phyloP scores from a whole-genome alignment of 2,888 invertebrate genomes.

The Caenorhabditis virilis region DNA sequence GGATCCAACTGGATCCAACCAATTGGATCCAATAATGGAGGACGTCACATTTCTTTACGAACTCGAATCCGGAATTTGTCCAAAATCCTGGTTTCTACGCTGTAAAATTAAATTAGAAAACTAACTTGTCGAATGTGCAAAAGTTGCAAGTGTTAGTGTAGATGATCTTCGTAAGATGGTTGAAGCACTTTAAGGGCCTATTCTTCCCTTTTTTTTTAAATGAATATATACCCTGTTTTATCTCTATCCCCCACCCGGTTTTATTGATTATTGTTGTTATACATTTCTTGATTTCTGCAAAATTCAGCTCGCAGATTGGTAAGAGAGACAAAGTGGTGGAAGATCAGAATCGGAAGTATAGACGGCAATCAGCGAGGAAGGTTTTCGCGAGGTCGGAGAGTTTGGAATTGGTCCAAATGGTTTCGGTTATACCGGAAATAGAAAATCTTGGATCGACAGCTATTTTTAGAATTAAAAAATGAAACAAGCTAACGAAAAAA shows the following conservation, averaged over 20 bases:
- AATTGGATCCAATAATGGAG: conserved; percentile 83
- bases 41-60: conserved; percentile 95
- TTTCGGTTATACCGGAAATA: conserved; percentile 24
- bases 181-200: conserved; percentile 29
- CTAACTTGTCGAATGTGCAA: conserved; percentile 33
- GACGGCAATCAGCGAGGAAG: conserved; percentile 31
- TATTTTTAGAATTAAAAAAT: too few relatives aligned
- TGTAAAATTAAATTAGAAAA: too few relatives aligned
- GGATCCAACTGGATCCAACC: too few relatives aligned
- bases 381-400: conserved; percentile 38
- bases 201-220: too few relatives aligned
- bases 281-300: too few relatives aligned
- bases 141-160: conserved; percentile 12
- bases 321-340: too few relatives aligned
- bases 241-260: too few relatives aligned
- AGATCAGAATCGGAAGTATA: conserved; percentile 35
- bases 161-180: conserved; percentile 34
- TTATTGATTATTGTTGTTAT: too few relatives aligned
- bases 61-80: conserved; percentile 85
- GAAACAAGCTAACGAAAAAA: too few relatives aligned
- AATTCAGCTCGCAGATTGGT: too few relatives aligned
- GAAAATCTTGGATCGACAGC: too few relatives aligned
- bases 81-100: conserved; percentile 97
- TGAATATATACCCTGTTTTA: too few relatives aligned
- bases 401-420: conserved; percentile 40